Percentiles rank a stretch among this genome's conserved stretches.
Evolutionary conservation across 2,113 vertebrate genomes (phyloP).

Genomic region (Gallinago paraguaiae): DNA sequence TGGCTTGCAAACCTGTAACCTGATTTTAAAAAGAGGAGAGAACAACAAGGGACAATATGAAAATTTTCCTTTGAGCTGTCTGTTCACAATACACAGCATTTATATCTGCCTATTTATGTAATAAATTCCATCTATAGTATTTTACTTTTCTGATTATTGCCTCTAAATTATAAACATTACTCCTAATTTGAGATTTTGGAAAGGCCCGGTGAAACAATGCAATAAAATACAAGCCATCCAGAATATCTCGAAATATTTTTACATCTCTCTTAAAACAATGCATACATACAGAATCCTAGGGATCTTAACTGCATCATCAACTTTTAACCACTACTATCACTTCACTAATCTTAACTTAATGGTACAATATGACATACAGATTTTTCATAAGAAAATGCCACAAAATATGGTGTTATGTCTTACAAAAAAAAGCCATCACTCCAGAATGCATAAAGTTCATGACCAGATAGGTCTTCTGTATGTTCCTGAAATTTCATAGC

Average conservation of each 20-base stretch:
- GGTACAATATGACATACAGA: background rate
- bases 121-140: background rate
- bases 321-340: background rate
- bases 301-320: background rate
- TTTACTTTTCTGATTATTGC: background rate
- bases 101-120: background rate
- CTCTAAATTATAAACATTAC: background rate
- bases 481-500: background rate
- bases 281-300: background rate
- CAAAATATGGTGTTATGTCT: background rate
- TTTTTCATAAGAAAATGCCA: background rate
- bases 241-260: background rate
- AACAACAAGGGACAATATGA: background rate
- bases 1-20: constrained; percentile 64
- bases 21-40: constrained; percentile 32
- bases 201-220: background rate
- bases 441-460: background rate
- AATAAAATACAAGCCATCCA: background rate
- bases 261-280: background rate
- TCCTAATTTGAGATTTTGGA: background rate
- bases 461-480: background rate
- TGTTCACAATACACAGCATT: background rate
- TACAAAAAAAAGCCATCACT: background rate
- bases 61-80: background rate
- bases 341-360: background rate